Evolutionary conservation across 2,888 invertebrate genomes (phyloP).

Genomic region (Caenorhabditis wallacei): DNA sequence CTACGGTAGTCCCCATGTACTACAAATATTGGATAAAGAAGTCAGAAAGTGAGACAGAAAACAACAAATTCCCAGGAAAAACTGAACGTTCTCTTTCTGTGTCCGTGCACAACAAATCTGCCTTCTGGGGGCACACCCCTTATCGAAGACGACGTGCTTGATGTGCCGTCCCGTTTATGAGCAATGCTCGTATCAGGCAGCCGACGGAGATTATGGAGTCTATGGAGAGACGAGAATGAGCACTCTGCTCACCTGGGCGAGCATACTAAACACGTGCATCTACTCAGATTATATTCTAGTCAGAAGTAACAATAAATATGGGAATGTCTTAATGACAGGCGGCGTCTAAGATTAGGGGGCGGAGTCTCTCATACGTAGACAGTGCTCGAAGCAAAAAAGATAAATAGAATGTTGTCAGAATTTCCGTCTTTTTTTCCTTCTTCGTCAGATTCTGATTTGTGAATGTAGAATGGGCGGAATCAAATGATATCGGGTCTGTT

Average conservation of each 20-base stretch:
- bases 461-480: constrained; percentile 16
- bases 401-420: constrained; percentile 36
- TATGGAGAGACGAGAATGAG: constrained; percentile 21
- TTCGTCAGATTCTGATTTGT: constrained; percentile 51
- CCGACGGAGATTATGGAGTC: constrained; percentile 33
- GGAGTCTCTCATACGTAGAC: constrained; percentile 3
- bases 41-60: constrained; percentile 6
- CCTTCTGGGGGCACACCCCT: neutral
- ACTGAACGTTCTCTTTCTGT: neutral
- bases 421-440: neutral
- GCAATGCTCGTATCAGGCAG: constrained; percentile 38
- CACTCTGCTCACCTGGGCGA: constrained; percentile 33
- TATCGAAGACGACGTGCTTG: constrained; percentile 29
- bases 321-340: constrained; percentile 14
- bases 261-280: constrained; percentile 46
- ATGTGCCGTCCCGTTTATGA: constrained; percentile 28
- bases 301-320: constrained; percentile 14
- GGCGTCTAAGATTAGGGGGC: constrained; percentile 27
- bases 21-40: constrained; percentile 3
- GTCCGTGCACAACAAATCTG: neutral
- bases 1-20: constrained; percentile 18
- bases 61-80: constrained; percentile 1
- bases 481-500: constrained; percentile 40
- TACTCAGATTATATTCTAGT: constrained; percentile 28
- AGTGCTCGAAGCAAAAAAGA: constrained; percentile 40